A percentile compares a stretch with the other conserved stretches of the same genome.
These are phyloP conservation scores for Drosophila pachea DNA, from an alignment of 1,140 invertebrate species.

Conservation along the genomic window DNA sequence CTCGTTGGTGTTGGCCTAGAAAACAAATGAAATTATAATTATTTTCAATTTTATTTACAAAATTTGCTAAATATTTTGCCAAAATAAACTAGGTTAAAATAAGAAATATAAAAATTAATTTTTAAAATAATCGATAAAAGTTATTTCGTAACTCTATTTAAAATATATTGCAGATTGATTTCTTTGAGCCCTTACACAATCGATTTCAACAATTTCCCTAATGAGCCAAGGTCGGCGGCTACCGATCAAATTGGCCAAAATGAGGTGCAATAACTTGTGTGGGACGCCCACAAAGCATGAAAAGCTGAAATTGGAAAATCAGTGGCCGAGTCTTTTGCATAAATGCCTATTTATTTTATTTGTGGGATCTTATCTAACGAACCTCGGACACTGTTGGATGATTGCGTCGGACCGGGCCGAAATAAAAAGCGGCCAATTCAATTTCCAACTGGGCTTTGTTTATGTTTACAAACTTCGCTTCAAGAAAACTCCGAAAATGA, in stretches of 20 bases:
- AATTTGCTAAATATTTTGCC: no score
- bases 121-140: no score
- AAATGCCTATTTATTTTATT: conserved; percentile 5
- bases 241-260: conserved; percentile 10
- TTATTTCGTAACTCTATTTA: no score
- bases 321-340: no score
- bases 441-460: conserved; percentile 44
- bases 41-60: no score
- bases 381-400: conserved; percentile 32
- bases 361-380: conserved; percentile 26
- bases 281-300: conserved; percentile 19
- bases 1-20: neutral
- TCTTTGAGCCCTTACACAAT: conserved; percentile 23
- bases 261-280: neutral
- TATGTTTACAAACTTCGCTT: conserved; percentile 49
- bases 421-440: conserved; percentile 12
- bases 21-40: no score
- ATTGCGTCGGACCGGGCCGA: conserved; percentile 30
- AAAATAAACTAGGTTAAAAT: no score
- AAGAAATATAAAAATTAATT: no score
- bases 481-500: conserved; percentile 38
- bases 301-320: conserved; percentile 10
- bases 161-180: conserved; percentile 15
- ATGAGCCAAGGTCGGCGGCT: conserved; percentile 16
- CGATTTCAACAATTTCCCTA: conserved; percentile 9